Evolutionary conservation across 2,888 invertebrate genomes (phyloP).

Genomic region (Sphaeridia pumilis): DNA sequence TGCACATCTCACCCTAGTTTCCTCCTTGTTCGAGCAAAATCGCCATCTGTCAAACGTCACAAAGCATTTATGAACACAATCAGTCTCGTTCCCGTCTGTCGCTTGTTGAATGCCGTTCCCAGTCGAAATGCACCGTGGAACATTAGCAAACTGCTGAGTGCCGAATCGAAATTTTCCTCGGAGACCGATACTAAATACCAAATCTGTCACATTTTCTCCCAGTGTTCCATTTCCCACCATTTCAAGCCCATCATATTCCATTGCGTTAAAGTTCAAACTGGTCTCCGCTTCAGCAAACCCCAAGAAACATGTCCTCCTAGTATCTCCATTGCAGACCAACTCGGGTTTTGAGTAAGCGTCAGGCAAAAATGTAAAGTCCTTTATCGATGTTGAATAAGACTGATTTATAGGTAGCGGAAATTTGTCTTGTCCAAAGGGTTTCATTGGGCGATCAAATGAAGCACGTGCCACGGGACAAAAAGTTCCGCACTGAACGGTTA

Average conservation of each 20-base stretch:
- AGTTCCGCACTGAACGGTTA: conserved; percentile 22
- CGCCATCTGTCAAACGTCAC: conserved; percentile 19
- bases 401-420: background rate
- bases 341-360: background rate
- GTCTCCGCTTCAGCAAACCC: background rate
- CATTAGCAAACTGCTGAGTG: no score
- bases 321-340: conserved; percentile 2
- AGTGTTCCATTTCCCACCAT: background rate
- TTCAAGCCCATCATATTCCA: background rate
- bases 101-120: no score
- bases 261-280: no score
- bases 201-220: conserved; percentile 2
- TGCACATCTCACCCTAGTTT: conserved; percentile 16
- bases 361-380: conserved; percentile 2
- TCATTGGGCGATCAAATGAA: background rate
- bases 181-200: background rate
- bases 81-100: no score
- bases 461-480: conserved; percentile 15
- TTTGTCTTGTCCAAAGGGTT: background rate
- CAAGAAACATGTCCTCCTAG: conserved; percentile 3
- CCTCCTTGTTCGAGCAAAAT: conserved; percentile 23
- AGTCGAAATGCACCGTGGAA: no score
- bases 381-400: conserved; percentile 5
- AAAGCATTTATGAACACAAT: conserved; percentile 19
- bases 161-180: conserved; percentile 4